Conservation (phyloP, 2,113 vertebrate species). For the Chunga burmeisteri region DNA sequence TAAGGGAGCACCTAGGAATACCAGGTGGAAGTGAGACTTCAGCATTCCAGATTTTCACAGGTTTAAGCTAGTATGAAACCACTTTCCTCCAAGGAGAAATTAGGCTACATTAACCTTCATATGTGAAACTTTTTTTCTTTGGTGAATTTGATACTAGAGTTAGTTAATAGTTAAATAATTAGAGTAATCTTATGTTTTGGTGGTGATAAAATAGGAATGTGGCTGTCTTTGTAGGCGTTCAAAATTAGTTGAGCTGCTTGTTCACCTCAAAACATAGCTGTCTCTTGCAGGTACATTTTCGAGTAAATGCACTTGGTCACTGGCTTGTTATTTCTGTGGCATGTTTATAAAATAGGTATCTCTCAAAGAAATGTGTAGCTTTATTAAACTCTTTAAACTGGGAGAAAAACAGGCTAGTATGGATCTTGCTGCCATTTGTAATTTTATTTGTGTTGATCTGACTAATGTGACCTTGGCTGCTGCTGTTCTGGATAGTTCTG, state of each 20-base stretch:
- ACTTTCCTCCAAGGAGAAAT: background rate
- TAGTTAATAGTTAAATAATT: background rate
- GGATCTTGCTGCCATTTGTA: background rate
- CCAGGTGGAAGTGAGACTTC: background rate
- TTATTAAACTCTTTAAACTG: background rate
- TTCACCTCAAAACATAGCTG: background rate
- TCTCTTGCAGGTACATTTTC: background rate
- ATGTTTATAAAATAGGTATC: background rate
- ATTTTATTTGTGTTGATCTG: background rate
- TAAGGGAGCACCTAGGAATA: background rate
- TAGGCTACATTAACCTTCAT: background rate
- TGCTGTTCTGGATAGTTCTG: background rate
- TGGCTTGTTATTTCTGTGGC: background rate
- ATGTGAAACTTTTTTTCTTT: background rate
- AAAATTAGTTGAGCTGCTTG: background rate
- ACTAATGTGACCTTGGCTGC: background rate
- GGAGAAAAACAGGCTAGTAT: background rate
- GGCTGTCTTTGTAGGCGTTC: background rate
- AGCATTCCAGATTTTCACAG: background rate
- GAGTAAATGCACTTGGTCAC: background rate
- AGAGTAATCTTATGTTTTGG: background rate
- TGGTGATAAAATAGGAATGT: background rate
- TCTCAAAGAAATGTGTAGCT: background rate
- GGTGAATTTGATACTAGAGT: background rate
- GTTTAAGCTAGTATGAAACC: background rate